Evolutionary conservation across 2,888 invertebrate genomes (phyloP).

Genomic region (Cataglyphis livida): DNA sequence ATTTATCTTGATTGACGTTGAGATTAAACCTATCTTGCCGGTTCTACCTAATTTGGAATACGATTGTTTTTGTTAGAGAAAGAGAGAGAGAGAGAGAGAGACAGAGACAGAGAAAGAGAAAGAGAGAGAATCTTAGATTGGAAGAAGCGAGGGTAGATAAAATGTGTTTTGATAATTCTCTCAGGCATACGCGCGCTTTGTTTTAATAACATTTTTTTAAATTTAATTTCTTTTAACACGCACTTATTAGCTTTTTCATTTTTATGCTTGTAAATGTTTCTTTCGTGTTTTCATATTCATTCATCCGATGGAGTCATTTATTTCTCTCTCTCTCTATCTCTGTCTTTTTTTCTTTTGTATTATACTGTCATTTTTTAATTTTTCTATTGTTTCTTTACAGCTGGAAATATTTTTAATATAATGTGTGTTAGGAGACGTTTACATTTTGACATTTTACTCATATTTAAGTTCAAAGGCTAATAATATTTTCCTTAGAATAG

Average conservation of each 20-base stretch:
- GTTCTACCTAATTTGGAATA: background rate
- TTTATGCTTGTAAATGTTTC: background rate
- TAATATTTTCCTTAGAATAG: conserved; percentile 6
- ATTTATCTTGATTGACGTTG: conserved; percentile 33
- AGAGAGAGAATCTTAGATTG: background rate
- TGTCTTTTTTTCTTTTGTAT: background rate
- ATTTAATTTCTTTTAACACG: conserved; percentile 4
- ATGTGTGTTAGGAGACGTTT: background rate
- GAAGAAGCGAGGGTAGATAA: background rate
- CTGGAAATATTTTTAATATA: conserved; percentile 4
- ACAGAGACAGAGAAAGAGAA: no score
- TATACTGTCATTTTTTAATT: background rate
- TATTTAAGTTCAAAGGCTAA: background rate
- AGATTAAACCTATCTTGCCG: conserved; percentile 4
- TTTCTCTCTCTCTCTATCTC: background rate
- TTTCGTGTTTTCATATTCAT: background rate
- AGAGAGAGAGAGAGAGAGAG: background rate
- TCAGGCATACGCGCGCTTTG: background rate
- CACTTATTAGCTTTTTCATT: conserved; percentile 13
- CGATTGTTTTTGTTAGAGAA: background rate
- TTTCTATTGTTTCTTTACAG: background rate
- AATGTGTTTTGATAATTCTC: background rate
- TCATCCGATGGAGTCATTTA: background rate
- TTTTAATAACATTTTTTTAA: background rate
- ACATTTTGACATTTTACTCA: background rate